These are phyloP conservation scores for Acleris literana DNA, from an alignment of 2,888 invertebrate species.

Conservation along the genomic window DNA sequence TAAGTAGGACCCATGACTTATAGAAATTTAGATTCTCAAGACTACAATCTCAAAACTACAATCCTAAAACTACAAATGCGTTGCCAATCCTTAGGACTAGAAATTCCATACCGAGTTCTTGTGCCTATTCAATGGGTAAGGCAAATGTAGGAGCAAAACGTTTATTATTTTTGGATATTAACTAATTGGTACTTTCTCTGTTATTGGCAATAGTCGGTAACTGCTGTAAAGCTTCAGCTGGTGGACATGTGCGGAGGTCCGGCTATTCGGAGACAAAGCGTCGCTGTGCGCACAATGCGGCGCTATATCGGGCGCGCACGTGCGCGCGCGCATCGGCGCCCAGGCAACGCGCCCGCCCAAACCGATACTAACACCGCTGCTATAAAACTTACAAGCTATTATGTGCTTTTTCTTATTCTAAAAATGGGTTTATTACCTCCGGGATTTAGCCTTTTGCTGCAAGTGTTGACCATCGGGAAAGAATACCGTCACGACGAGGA, in stretches of 20 bases:
- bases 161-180: not conserved
- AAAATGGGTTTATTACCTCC: slow-evolving; percentile 35
- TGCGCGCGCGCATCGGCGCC: slow-evolving; percentile 48
- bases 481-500: too few species aligned
- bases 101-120: too few species aligned
- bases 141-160: not conserved
- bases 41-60: too few species aligned
- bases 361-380: slow-evolving; percentile 33
- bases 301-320: slow-evolving; percentile 50
- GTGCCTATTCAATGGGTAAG: too few species aligned
- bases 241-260: slow-evolving; percentile 43
- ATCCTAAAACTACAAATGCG: too few species aligned
- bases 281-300: slow-evolving; percentile 48
- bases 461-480: not conserved
- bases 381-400: slow-evolving; percentile 35
- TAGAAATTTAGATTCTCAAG: too few species aligned
- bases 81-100: too few species aligned
- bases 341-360: slow-evolving; percentile 68
- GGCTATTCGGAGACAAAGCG: slow-evolving; percentile 59
- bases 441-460: slow-evolving; percentile 25
- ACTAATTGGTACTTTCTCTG: not conserved
- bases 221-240: slow-evolving; percentile 23
- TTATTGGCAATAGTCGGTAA: not conserved
- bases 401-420: slow-evolving; percentile 34
- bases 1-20: too few species aligned